These are phyloP conservation scores for Tubulanus polymorphus DNA, from an alignment of 2,888 invertebrate species.

Conservation along the genomic window DNA sequence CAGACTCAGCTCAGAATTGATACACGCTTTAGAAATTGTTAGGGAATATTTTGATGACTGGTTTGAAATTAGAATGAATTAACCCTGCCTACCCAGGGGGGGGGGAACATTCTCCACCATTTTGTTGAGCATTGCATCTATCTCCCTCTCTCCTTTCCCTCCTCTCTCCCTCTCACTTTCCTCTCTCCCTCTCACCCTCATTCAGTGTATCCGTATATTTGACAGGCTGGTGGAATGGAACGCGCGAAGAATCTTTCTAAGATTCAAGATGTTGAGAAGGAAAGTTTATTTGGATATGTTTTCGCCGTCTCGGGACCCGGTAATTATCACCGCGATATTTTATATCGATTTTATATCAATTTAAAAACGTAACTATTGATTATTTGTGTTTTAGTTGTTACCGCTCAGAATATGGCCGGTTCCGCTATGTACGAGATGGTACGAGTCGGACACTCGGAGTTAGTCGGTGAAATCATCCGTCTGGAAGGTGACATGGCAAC, in stretches of 20 bases:
- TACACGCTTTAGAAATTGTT: too few relatives aligned
- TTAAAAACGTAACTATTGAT: not conserved
- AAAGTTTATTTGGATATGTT: constrained; percentile 88
- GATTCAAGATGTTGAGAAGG: constrained; percentile 71
- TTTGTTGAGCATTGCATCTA: too few relatives aligned
- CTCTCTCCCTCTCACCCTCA: too few relatives aligned
- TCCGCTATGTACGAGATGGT: constrained; percentile 99
- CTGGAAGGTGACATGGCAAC: constrained; percentile 99
- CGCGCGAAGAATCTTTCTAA: constrained; percentile 30
- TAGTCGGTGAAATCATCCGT: constrained; percentile 99
- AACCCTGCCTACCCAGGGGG: too few relatives aligned
- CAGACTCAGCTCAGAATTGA: too few relatives aligned
- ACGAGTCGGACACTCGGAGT: constrained; percentile 93
- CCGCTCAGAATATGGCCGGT: constrained; percentile 98
- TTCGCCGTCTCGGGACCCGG: constrained; percentile 98
- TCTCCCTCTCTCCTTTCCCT: too few relatives aligned
- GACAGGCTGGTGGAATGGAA: constrained; percentile 32
- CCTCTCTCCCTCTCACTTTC: too few relatives aligned
- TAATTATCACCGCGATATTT: constrained; percentile 54
- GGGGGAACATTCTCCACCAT: too few relatives aligned
- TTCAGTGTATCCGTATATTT: too few relatives aligned
- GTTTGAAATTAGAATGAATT: too few relatives aligned
- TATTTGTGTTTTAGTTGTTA: constrained; percentile 74
- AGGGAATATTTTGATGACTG: too few relatives aligned
- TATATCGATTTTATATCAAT: not conserved